Percentiles rank a stretch among this genome's conserved stretches.
Conservation (phyloP, 2,888 invertebrate species). For the Drosophila buzzatii region DNA sequence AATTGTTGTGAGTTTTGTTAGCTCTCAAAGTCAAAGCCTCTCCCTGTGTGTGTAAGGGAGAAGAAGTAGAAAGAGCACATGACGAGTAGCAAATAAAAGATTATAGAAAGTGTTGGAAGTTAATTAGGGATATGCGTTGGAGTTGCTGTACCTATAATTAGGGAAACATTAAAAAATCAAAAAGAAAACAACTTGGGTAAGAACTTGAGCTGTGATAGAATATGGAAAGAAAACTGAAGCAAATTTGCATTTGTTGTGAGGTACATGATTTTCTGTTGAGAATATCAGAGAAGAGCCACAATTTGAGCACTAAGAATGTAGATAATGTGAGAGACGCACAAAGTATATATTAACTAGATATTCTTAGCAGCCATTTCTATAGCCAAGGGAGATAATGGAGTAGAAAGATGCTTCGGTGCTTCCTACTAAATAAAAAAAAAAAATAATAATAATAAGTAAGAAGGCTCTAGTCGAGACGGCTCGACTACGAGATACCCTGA, state of each 20-base stretch:
- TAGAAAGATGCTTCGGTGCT: too few species aligned
- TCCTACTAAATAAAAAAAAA: too few species aligned
- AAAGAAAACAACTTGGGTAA: not conserved
- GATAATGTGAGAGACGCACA: not conserved
- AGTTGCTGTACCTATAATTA: not conserved
- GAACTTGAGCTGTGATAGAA: not conserved
- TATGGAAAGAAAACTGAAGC: not conserved
- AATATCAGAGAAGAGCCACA: not conserved
- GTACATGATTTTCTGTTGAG: too few species aligned
- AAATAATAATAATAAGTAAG: too few species aligned
- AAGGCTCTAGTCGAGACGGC: too few species aligned
- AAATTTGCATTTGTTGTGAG: too few species aligned
- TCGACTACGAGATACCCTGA: too few species aligned
- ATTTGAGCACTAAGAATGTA: not conserved
- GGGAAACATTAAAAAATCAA: not conserved
- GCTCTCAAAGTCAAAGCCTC: too few species aligned
- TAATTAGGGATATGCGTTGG: slow-evolving; percentile 13
- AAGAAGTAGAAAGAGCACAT: not conserved
- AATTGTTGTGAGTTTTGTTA: slow-evolving; percentile 32
- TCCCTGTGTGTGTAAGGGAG: not conserved
- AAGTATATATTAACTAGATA: not conserved
- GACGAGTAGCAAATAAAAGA: slow-evolving; percentile 4
- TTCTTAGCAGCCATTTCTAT: not conserved
- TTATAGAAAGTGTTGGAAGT: slow-evolving; percentile 12
- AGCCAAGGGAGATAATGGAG: too few species aligned